Conservation (phyloP, 2,797 vertebrate genomes). For the Rhinogobio ventralis region DNA sequence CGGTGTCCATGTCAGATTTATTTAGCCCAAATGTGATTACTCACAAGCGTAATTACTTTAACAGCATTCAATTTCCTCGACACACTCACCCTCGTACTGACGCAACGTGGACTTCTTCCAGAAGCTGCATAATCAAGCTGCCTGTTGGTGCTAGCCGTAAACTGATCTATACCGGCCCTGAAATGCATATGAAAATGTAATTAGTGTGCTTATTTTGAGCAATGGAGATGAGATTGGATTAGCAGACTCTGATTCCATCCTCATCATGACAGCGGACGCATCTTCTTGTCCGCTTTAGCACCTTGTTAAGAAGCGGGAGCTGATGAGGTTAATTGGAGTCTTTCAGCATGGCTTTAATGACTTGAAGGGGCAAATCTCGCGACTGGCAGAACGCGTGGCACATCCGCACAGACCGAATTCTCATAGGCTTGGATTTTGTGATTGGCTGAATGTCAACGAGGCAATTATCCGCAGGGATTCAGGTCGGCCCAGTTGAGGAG, state of each 20-base stretch:
- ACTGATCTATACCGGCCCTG: conserved; percentile 67
- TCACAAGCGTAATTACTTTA: conserved; percentile 54
- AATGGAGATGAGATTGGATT: conserved; percentile 75
- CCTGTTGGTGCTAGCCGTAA: conserved; percentile 64
- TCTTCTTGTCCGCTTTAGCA: conserved; percentile 60
- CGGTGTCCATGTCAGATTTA: conserved; percentile 58
- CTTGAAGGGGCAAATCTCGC: conserved; percentile 45
- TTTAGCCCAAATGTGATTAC: conserved; percentile 58
- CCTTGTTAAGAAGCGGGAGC: conserved; percentile 64
- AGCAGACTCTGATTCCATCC: conserved; percentile 59
- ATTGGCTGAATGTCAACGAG: conserved; percentile 62
- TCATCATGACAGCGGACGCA: conserved; percentile 43
- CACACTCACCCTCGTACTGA: conserved; percentile 36
- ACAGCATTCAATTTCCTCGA: conserved; percentile 39
- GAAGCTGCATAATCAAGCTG: conserved; percentile 66
- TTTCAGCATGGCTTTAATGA: conserved; percentile 67
- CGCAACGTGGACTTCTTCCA: conserved; percentile 34
- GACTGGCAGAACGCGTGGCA: conserved; percentile 44
- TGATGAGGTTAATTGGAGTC: conserved; percentile 72
- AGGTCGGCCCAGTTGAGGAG: conserved; percentile 54
- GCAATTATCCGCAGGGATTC: conserved; percentile 55
- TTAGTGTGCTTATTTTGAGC: conserved; percentile 73
- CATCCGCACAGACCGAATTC: conserved; percentile 12
- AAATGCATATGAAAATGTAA: conserved; percentile 74
- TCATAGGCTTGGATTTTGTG: conserved; percentile 46